Evolutionary conservation across 2,113 vertebrate genomes (phyloP), one percentile per base, ranked within the genome.

Genomic region (Puma concolor): DNA sequence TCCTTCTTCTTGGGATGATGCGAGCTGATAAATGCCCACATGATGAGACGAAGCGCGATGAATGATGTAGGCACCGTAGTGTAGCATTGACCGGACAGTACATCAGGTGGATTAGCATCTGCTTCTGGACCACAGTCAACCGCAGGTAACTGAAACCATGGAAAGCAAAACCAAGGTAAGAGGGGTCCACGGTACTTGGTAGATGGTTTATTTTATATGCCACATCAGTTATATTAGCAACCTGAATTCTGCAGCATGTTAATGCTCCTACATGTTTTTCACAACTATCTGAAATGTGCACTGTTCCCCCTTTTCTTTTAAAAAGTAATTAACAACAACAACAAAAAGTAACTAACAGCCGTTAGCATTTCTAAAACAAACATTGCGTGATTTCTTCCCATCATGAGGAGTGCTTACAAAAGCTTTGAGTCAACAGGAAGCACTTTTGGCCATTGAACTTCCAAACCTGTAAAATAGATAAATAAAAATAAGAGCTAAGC

Each of bases 331-430:
- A 67, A 50, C 71, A 96, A 44, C 7, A 44, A 44, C 7, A 44
- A 41, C 0, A 44, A 44, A 36, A 60, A 60, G 57, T 60, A 60
- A 60, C 57, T 60, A 60, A 23, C 57, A 60, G 57, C 17, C 0
- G 48, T 96, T 96, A 92, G 41, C 86, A 91, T 97, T 98, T 98
- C 80, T 96, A 92, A 97, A 98, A 80, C 67, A 91, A 2, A 80
- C 63, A 97, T 76, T 72, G 54, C 52, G 48, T 79, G 15, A 71
- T 79, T 90, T n/a, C 67, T 64, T 23, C 60, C 80, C 11, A 79
- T 9, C 3, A 21, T 97, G 80, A 97, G 82, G 33, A 90, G 83
- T 97, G 10, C 54, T 13, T 23, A 27, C 89, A 92, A 97, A 97
- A 97, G 90, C 72, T 96, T 95, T 8, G 2, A 97, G 91, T 98